Evolutionary conservation across 2,888 invertebrate species (phyloP).

Genomic region (Callyntrura sp.): DNA sequence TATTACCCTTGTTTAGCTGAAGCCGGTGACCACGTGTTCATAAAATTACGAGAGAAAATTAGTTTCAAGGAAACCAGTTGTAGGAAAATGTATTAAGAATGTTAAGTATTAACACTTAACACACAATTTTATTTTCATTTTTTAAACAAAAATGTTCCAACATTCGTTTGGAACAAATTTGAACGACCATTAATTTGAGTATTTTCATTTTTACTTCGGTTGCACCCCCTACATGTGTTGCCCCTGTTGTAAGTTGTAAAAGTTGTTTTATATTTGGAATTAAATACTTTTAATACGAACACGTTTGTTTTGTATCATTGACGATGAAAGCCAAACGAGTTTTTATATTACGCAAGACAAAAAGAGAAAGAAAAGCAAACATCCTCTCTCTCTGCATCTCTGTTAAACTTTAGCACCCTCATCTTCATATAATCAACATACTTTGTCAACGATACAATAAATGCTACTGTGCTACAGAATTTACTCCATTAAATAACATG

Average conservation of each 20-base stretch:
- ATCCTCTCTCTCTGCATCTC: neutral
- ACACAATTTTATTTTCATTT: neutral
- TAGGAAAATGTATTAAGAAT: too few species aligned
- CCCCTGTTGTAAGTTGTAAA: neutral
- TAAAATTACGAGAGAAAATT: neutral
- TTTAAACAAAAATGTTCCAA: neutral
- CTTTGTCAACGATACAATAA: conserved; percentile 39
- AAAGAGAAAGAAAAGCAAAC: conserved; percentile 8
- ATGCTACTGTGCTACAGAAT: conserved; percentile 3
- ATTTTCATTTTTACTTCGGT: neutral
- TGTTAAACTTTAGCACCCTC: conserved; percentile 18
- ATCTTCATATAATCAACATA: neutral
- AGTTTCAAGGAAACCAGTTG: neutral
- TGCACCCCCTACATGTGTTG: neutral
- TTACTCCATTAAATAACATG: conserved; percentile 44
- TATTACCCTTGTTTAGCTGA: conserved; percentile 6
- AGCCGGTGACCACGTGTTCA: neutral
- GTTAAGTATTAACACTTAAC: too few species aligned
- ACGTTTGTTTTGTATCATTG: neutral
- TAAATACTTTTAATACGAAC: neutral
- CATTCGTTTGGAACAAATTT: neutral
- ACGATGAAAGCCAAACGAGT: conserved; percentile 15
- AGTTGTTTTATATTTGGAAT: neutral
- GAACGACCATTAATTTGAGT: neutral
- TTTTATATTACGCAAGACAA: neutral